Evolutionary conservation across 2,113 vertebrate genomes (phyloP), one percentile per base, ranked within the genome.

Genomic region (Nettapus auritus): DNA sequence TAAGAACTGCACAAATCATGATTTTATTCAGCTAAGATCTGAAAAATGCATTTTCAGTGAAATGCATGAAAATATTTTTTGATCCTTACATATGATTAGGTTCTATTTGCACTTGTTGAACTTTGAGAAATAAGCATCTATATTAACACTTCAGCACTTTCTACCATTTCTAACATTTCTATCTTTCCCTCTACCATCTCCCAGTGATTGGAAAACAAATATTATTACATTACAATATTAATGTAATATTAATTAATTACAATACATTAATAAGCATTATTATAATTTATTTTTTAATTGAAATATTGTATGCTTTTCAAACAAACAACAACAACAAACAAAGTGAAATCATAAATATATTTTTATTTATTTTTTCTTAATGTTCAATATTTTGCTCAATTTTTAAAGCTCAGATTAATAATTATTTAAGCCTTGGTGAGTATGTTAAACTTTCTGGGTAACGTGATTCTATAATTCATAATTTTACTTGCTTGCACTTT

Each of bases 21-120:
- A 59, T 44, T 85, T 84, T 88, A 73, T 75, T 15, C 11, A 67
- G 25, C 28, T 73, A 69, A 63, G 7, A 36, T 55, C 14, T 78
- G 46, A 73, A 88, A 92, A 93, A 59, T 25, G 4, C 8, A 21
- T 90, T 95, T 95, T 92, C 48, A 76, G 3, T 70, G 22, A 81
- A 77, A 57, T 59, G 29, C 19, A 28, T 57, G 14, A 19, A 93
- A 76, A 73, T 14, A 56, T 38, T 85, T 62, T 91, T 28, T 92
- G 38, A 63, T 52, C 42, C 40, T 77, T 57, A 36, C n/a, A 83
- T 17, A 56, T 16, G 19, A 64, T 8, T 42, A 85, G 1, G 3
- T 76, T 34, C 52, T 76, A 28, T 11, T 64, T 78, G 46, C 5
- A 46, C 23, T 87, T 82, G 11, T 19, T 70, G n/a, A 28, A 64